Evolutionary conservation across 2,888 invertebrate species (phyloP).

Genomic region (Kuschelorhynchus macadamiae): DNA sequence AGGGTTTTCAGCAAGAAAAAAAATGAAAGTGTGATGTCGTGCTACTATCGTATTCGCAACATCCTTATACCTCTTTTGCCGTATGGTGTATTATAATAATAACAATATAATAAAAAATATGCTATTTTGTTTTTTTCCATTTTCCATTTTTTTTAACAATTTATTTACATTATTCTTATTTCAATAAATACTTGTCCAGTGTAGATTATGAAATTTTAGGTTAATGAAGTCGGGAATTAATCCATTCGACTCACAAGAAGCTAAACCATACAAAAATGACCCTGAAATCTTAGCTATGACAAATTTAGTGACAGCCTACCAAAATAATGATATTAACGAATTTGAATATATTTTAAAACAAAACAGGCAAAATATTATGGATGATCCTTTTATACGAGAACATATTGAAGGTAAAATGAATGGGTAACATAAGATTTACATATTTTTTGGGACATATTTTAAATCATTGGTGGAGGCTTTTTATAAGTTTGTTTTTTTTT

Average conservation of each 20-base stretch:
- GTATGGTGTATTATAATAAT: too few species aligned
- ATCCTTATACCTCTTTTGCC: too few species aligned
- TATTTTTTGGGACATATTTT: too few species aligned
- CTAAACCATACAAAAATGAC: conserved; percentile 99
- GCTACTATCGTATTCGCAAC: too few species aligned
- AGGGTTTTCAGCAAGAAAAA: too few species aligned
- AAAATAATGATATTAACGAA: conserved; percentile 98
- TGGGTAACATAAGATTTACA: too few species aligned
- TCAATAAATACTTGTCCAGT: too few species aligned
- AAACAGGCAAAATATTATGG: conserved; percentile 97
- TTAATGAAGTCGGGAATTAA: conserved; percentile 99
- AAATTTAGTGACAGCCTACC: conserved; percentile 96
- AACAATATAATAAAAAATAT: too few species aligned
- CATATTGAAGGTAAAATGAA: conserved; percentile 86
- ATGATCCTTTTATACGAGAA: conserved; percentile 98
- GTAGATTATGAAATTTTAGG: conserved; percentile 70
- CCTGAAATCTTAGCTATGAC: conserved; percentile 99
- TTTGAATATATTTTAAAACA: conserved; percentile 97
- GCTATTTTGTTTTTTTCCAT: too few species aligned
- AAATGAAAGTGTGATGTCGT: too few species aligned
- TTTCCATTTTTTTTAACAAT: too few species aligned
- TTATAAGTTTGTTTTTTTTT: conserved; percentile 41
- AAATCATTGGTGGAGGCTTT: neutral
- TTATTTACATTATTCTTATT: too few species aligned
- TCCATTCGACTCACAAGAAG: conserved; percentile 99